These are phyloP conservation scores for Eilema sororculum DNA, from an alignment of 2,888 invertebrate species.

Conservation along the genomic window DNA sequence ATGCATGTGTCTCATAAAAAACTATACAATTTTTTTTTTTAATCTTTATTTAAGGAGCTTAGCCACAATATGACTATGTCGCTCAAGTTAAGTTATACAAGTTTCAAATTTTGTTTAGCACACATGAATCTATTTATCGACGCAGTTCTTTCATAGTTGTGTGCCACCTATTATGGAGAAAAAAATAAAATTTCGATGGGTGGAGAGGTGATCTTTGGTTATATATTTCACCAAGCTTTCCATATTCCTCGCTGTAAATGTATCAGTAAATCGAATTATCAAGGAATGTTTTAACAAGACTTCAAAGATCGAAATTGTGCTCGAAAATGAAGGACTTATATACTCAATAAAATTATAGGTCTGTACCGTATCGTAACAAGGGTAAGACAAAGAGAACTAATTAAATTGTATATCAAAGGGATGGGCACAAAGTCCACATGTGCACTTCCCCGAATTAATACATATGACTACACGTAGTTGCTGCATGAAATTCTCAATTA, in stretches of 20 bases:
- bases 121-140: too few species aligned
- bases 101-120: too few species aligned
- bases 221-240: not conserved
- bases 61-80: too few species aligned
- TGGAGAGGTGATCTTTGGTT: too few species aligned
- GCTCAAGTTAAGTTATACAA: too few species aligned
- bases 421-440: not conserved
- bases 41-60: too few species aligned
- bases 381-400: slow-evolving; percentile 10
- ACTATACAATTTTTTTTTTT: too few species aligned
- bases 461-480: not conserved
- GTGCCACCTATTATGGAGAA: too few species aligned
- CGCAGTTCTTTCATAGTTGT: too few species aligned
- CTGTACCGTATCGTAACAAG: not conserved
- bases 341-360: not conserved
- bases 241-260: not conserved
- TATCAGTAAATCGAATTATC: not conserved
- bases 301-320: not conserved
- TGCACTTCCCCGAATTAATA: slow-evolving; percentile 2
- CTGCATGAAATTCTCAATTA: not conserved
- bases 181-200: too few species aligned
- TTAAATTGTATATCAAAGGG: slow-evolving; percentile 7
- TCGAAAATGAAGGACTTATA: not conserved
- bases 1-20: too few species aligned
- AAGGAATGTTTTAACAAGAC: not conserved